Evolutionary conservation across 2,113 vertebrate genomes (phyloP).

Genomic region (Neogobius melanostomus): DNA sequence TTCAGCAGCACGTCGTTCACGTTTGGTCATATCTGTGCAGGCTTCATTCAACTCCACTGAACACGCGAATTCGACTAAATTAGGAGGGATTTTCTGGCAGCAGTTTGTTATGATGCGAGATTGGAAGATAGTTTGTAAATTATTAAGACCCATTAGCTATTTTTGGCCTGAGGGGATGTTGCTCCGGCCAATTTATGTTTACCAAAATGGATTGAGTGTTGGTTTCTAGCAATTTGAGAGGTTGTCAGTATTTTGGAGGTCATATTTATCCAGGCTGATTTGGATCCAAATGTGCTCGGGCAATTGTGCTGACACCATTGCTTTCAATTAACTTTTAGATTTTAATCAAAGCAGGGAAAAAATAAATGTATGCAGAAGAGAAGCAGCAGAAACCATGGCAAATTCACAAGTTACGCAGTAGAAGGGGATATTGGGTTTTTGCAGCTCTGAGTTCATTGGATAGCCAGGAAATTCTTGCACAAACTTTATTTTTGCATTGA

Average conservation of each 20-base stretch:
- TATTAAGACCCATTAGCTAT: neutral
- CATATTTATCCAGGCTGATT: neutral
- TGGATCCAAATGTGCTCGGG: neutral
- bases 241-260: neutral
- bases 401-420: too few relatives aligned
- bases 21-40: neutral
- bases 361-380: too few relatives aligned
- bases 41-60: neutral
- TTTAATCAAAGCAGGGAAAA: too few relatives aligned
- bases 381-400: too few relatives aligned
- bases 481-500: too few relatives aligned
- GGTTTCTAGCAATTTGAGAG: too few relatives aligned
- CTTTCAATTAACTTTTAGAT: too few relatives aligned
- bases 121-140: neutral
- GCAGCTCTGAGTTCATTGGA: too few relatives aligned
- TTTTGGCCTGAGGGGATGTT: neutral
- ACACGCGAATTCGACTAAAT: neutral
- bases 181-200: neutral
- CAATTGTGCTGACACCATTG: neutral
- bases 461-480: too few relatives aligned
- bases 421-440: too few relatives aligned
- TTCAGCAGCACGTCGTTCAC: slow-evolving; percentile 4
- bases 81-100: neutral
- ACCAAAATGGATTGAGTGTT: too few relatives aligned
- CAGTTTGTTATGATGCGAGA: neutral